Evolutionary conservation across 1,140 invertebrate species (phyloP), one percentile per base, ranked within the genome.

Genomic region (Aphidius gifuensis): DNA sequence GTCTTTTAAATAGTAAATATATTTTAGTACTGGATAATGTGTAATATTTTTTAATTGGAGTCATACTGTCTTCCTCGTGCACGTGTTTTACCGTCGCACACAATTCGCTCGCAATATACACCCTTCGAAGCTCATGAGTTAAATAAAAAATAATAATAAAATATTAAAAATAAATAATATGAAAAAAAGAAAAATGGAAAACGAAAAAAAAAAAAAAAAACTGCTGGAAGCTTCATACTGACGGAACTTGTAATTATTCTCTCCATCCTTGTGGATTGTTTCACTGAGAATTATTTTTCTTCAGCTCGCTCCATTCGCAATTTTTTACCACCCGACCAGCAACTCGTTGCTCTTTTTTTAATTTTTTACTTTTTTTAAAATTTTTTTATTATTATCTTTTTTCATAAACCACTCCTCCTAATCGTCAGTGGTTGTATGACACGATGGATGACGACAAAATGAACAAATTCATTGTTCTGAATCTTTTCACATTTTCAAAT

Each of bases 31-130:
- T 71, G 66, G 72, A 70, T 76, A 80, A 80, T 79, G 73, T 76
- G 74, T 79, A 79, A 80, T 80, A 80, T 32, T 79, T 79, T 79
- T 80, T 80, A 80, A 80, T 80, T 80, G 76, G 76, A 79, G 23
- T 77, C 58, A 51, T 32, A 46, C 58, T 57, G 54, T 66, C 60
- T 48, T 32, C 44, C 51, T 60, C 45, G 40, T 54, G 44, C 57
- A 32, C 23, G 23, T 32, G 23, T 39, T n/a, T 45, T 16, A 32
- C 39, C n/a, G 23, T 58, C 47, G 9, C 61, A 32, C 16, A 16
- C n/a, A 23, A 46, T 8, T 40, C 32, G 4, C n/a, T 39, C 9
- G 5, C 46, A 60, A 47, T 60, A 45, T 42, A 38, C 44, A 45
- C 51, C 47, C 60, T 58, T 64, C 62, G 43, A 45, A 32, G 21